These are phyloP conservation scores for Drosophila cardini DNA, from an alignment of 1,140 invertebrate species.

Conservation along the genomic window DNA sequence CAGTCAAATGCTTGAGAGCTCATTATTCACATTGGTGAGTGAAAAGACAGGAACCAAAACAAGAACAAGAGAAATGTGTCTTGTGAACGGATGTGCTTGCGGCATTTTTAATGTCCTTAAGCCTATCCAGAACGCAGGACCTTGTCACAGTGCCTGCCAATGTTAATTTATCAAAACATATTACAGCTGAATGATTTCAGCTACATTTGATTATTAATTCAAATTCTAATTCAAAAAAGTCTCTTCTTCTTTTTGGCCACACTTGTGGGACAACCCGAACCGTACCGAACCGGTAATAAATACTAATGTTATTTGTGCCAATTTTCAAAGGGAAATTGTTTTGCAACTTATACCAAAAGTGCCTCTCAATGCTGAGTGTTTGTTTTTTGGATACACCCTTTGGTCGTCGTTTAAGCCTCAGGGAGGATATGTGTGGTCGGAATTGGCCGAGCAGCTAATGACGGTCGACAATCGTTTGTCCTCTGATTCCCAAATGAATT, in stretches of 20 bases:
- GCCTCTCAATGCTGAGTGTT: constrained; percentile 12
- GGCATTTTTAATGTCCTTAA: constrained; percentile 43
- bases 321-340: constrained; percentile 58
- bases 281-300: constrained; percentile 53
- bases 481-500: constrained; percentile 26
- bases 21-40: constrained; percentile 53
- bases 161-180: constrained; percentile 61
- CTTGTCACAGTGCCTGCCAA: constrained; percentile 11
- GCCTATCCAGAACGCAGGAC: neutral
- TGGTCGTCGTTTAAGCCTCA: constrained; percentile 16
- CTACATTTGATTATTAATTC: constrained; percentile 17
- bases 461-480: constrained; percentile 35
- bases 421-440: constrained; percentile 19
- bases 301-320: constrained; percentile 59
- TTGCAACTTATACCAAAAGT: constrained; percentile 17
- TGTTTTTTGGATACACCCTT: constrained; percentile 15
- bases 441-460: constrained; percentile 44
- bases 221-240: neutral
- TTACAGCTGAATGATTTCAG: constrained; percentile 29
- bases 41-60: neutral
- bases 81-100: constrained; percentile 22
- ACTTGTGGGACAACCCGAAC: neutral
- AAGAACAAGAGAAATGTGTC: neutral
- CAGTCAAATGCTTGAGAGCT: constrained; percentile 30
- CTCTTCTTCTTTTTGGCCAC: neutral